Conservation (phyloP, 2,113 vertebrate species). For the Xiphorhynchus elegans region DNA sequence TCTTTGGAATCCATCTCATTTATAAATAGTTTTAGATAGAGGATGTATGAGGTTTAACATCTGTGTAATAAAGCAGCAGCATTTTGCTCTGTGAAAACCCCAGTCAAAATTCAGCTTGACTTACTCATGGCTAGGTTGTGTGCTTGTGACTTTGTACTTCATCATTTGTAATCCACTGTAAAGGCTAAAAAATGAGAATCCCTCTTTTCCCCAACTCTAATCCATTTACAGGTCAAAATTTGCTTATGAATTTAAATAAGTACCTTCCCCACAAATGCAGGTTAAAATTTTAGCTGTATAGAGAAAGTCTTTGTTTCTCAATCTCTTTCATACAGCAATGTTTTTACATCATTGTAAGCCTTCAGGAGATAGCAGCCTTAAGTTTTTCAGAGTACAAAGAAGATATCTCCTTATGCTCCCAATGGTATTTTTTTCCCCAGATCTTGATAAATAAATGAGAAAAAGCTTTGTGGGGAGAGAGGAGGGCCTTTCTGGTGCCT, state of each 20-base stretch:
- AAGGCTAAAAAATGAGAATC: neutral
- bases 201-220: accelerated
- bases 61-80: neutral
- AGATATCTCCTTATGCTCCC: neutral
- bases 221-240: neutral
- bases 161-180: neutral
- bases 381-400: neutral
- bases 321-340: neutral
- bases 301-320: neutral
- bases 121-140: neutral
- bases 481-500: neutral
- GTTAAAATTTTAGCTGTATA: neutral
- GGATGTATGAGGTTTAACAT: neutral
- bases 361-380: neutral
- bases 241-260: neutral
- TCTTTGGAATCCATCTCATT: neutral
- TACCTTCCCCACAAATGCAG: neutral
- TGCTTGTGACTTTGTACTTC: neutral
- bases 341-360: neutral
- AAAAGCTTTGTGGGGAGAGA: neutral
- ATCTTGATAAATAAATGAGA: neutral
- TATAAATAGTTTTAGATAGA: neutral
- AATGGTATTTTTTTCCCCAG: neutral
- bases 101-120: neutral
- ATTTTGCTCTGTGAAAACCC: neutral